phyloP scores from a whole-genome alignment of 2,888 invertebrate genomes.

The Nemapogon koenigi region DNA sequence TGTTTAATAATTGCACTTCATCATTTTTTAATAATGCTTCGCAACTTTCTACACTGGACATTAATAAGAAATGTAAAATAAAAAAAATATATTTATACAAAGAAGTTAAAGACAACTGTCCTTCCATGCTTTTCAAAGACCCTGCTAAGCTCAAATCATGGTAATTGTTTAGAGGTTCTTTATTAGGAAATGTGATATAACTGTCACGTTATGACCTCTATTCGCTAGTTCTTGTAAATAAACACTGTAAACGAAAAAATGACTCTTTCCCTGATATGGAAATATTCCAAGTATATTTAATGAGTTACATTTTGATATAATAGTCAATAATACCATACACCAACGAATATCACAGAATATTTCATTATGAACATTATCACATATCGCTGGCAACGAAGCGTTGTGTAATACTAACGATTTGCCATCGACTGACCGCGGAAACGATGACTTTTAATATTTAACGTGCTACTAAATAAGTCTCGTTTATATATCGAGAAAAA shows the following conservation, averaged over 20 bases:
- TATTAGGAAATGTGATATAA: slow-evolving; percentile 69
- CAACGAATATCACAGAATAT: no score
- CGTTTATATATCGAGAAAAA: no score
- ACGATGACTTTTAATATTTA: not conserved
- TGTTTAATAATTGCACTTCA: slow-evolving; percentile 36
- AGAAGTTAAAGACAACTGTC: slow-evolving; percentile 24
- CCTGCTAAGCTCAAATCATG: slow-evolving; percentile 62
- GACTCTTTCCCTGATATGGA: slow-evolving; percentile 72
- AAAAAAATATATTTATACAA: slow-evolving; percentile 26
- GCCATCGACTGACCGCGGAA: not conserved
- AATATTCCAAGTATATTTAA: slow-evolving; percentile 69
- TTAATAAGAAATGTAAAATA: slow-evolving; percentile 23
- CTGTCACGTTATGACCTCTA: slow-evolving; percentile 71
- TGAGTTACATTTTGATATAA: not conserved
- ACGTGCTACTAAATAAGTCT: not conserved
- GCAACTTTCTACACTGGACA: slow-evolving; percentile 36
- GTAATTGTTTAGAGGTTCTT: slow-evolving; percentile 54
- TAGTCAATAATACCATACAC: slow-evolving; percentile 16
- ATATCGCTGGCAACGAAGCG: slow-evolving; percentile 1
- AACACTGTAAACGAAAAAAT: slow-evolving; percentile 69
- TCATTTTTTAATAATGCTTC: slow-evolving; percentile 33
- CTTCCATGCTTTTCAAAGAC: slow-evolving; percentile 25
- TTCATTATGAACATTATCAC: not conserved
- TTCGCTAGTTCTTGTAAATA: slow-evolving; percentile 64
- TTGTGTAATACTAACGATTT: not conserved